phyloP scores from a whole-genome alignment of 2,113 vertebrate genomes.

The Xyrauchen texanus region DNA sequence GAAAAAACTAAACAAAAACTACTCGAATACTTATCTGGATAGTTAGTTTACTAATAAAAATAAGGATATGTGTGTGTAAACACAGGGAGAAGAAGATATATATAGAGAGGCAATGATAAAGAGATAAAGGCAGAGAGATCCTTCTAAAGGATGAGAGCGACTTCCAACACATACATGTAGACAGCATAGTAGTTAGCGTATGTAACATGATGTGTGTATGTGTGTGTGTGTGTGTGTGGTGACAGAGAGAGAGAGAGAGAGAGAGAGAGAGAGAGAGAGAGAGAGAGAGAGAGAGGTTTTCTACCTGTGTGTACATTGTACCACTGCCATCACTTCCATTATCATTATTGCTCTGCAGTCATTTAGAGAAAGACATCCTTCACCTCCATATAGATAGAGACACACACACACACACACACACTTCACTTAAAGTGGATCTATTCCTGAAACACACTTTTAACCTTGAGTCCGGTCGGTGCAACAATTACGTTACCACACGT shows the following conservation, averaged over 20 bases:
- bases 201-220: constrained; percentile 8
- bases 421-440: constrained; percentile 34
- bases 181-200: neutral
- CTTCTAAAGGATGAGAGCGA: too few relatives aligned
- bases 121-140: too few relatives aligned
- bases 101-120: too few relatives aligned
- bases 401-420: constrained; percentile 2
- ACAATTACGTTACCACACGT: constrained; percentile 1
- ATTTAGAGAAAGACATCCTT: constrained; percentile 43
- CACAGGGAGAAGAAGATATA: too few relatives aligned
- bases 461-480: constrained; percentile 24
- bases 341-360: constrained; percentile 50
- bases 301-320: constrained; percentile 47
- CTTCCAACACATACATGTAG: constrained; percentile 35
- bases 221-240: too few relatives aligned
- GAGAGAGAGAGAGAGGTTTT: constrained; percentile 31
- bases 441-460: constrained; percentile 21
- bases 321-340: constrained; percentile 51
- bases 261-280: constrained; percentile 37
- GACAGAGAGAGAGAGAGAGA: constrained; percentile 35
- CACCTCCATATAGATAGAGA: constrained; percentile 22
- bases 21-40: too few relatives aligned
- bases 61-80: too few relatives aligned
- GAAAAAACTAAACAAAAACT: too few relatives aligned
- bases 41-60: too few relatives aligned